phyloP scores from a whole-genome alignment of 2,888 invertebrate genomes.

The Anodontia alba region DNA sequence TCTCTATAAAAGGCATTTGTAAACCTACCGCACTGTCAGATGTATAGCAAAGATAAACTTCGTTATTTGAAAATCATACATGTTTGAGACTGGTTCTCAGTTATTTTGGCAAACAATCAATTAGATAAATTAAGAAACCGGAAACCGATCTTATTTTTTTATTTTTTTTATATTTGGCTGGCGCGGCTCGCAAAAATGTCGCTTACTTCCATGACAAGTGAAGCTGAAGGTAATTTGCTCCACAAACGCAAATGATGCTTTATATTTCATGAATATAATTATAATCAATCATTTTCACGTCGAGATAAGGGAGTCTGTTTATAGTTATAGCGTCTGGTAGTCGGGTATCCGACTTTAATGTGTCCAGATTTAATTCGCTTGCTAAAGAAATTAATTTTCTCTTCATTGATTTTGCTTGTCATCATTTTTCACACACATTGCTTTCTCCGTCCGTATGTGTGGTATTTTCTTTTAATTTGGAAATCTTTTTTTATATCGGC shows the following conservation, averaged over 20 bases:
- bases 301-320: conserved; percentile 52
- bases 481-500: background rate
- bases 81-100: background rate
- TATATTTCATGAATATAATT: conserved; percentile 61
- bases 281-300: conserved; percentile 56
- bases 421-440: conserved; percentile 8
- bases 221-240: conserved; percentile 53
- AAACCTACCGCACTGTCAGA: conserved; percentile 44
- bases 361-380: conserved; percentile 17
- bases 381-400: conserved; percentile 18
- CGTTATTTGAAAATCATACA: background rate
- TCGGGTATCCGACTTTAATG: conserved; percentile 33
- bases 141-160: background rate
- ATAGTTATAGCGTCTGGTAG: conserved; percentile 40
- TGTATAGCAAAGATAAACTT: background rate
- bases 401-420: conserved; percentile 19
- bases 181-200: conserved; percentile 12
- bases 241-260: conserved; percentile 48
- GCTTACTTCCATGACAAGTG: conserved; percentile 3
- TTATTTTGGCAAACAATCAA: background rate
- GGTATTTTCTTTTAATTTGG: conserved; percentile 15
- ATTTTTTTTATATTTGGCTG: conserved; percentile 12
- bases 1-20: conserved; percentile 25
- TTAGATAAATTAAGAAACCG: background rate
- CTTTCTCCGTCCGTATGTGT: conserved; percentile 11